Conservation (phyloP, 2,888 invertebrate genomes). For the Macroteleia sp. region DNA sequence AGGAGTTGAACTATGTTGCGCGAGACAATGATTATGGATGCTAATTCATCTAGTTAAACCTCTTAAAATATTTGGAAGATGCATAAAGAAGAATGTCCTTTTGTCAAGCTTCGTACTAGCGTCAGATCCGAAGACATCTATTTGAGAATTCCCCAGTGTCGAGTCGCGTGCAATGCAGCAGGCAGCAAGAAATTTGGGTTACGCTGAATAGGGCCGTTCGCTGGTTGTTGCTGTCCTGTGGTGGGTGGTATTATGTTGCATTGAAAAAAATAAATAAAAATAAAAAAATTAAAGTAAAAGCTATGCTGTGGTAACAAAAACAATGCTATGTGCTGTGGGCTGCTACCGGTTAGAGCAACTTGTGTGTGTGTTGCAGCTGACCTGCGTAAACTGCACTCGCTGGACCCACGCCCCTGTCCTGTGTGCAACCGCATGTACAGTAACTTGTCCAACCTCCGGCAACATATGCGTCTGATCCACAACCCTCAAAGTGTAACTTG, state of each 20-base stretch:
- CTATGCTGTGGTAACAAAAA: conserved; percentile 74
- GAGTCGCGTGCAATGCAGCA: conserved; percentile 62
- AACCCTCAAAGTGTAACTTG: conserved; percentile 87
- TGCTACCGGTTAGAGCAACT: conserved; percentile 83
- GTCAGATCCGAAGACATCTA: conserved; percentile 14
- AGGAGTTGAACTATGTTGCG: not conserved
- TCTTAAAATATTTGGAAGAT: conserved; percentile 6
- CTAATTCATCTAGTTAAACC: no score
- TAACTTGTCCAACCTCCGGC: conserved; percentile 87
- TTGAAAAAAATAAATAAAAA: conserved; percentile 17
- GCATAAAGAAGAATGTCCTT: conserved; percentile 23
- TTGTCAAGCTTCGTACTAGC: conserved; percentile 26
- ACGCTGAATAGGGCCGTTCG: conserved; percentile 81
- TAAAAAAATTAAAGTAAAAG: no score
- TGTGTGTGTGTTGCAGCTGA: conserved; percentile 85
- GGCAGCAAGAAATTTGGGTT: conserved; percentile 78
- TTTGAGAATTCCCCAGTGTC: conserved; percentile 53
- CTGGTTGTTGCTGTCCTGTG: conserved; percentile 84
- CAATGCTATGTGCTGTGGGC: conserved; percentile 74
- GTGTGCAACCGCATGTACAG: conserved; percentile 88
- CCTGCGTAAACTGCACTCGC: conserved; percentile 85
- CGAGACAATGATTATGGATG: not conserved
- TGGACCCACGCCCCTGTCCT: conserved; percentile 87
- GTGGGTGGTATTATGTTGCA: conserved; percentile 79
- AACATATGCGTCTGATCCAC: conserved; percentile 88